Evolutionary conservation across 1,140 invertebrate genomes (phyloP).

Genomic region (Caenorhabditis remanei): DNA sequence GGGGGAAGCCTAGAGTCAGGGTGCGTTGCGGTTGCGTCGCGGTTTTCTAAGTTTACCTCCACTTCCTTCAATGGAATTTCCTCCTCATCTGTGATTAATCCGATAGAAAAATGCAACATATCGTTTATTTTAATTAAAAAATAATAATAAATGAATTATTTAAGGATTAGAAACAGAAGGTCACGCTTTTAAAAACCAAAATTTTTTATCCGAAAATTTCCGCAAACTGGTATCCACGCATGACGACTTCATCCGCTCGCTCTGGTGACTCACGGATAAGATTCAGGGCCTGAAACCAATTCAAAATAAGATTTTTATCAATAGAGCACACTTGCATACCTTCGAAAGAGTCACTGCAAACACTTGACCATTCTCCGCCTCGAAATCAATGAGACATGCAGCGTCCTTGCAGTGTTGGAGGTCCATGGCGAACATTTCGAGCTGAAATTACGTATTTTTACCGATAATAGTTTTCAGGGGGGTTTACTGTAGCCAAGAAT

Average conservation of each 20-base stretch:
- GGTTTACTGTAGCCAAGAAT: background rate
- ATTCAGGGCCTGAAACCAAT: background rate
- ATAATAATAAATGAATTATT: background rate
- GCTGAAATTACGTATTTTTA: background rate
- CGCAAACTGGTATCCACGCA: no score
- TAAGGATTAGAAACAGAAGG: no score
- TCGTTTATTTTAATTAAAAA: background rate
- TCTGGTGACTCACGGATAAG: no score
- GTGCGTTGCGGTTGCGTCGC: no score
- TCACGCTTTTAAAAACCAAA: no score
- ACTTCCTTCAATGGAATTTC: background rate
- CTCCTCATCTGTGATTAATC: conserved; percentile 23
- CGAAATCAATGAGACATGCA: background rate
- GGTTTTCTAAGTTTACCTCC: background rate
- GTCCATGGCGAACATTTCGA: background rate
- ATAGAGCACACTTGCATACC: background rate
- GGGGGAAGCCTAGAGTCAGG: background rate
- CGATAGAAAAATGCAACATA: background rate
- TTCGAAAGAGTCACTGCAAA: background rate
- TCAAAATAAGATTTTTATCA: background rate
- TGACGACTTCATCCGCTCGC: no score
- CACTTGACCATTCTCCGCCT: background rate
- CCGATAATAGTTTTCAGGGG: background rate
- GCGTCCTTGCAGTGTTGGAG: background rate
- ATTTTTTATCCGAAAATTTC: no score